Percentiles rank a stretch among this genome's conserved stretches.
phyloP scores from a whole-genome alignment of 2,797 vertebrate genomes.

The Lepilemur septentrionalis region DNA sequence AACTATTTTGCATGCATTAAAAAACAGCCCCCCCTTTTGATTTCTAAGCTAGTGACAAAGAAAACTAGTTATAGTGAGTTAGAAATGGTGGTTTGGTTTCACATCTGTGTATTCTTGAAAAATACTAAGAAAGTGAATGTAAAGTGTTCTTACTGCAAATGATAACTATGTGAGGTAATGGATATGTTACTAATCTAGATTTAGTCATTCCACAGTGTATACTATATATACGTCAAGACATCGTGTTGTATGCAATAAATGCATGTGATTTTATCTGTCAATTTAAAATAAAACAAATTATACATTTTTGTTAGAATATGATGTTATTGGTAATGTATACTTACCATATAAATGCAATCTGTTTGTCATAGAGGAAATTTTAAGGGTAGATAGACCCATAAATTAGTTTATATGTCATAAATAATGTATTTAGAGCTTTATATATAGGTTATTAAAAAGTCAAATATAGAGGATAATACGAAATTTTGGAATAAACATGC shows the following conservation, averaged over 20 bases:
- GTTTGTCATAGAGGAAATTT: background rate
- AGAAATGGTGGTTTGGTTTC: background rate
- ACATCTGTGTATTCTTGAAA: background rate
- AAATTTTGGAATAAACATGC: background rate
- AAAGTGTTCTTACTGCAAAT: background rate
- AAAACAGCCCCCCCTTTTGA: background rate
- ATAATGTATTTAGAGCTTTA: background rate
- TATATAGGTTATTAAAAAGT: background rate
- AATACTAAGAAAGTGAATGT: background rate
- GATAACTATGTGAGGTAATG: background rate
- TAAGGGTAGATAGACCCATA: background rate
- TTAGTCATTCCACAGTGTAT: background rate
- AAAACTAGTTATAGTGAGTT: background rate
- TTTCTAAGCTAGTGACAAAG: background rate
- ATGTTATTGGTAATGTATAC: background rate
- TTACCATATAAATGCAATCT: background rate
- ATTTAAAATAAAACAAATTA: background rate
- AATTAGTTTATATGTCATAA: constrained; percentile 17
- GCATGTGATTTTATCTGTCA: background rate
- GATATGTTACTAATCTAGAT: background rate
- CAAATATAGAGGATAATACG: background rate
- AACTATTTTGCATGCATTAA: background rate
- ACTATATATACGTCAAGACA: background rate
- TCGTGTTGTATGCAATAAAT: background rate
- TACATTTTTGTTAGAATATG: background rate